These are phyloP conservation scores for Apotomis turbidana DNA, from an alignment of 2,888 invertebrate species.

Conservation along the genomic window DNA sequence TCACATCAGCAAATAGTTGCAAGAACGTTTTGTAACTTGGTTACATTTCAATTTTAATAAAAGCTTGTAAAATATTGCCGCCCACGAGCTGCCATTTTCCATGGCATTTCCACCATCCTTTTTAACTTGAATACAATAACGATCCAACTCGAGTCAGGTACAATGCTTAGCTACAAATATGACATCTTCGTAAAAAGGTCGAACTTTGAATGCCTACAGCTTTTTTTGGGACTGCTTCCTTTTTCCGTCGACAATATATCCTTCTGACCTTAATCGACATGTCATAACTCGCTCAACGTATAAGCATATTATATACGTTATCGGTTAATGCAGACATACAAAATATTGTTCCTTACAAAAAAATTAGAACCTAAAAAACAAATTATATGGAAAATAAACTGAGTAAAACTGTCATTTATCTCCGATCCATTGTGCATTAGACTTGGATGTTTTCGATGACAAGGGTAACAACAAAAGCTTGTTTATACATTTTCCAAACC, in stretches of 20 bases:
- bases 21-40: too few species aligned
- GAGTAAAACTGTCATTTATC: background rate
- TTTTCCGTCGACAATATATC: constrained; percentile 33
- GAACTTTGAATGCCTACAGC: constrained; percentile 8
- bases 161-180: background rate
- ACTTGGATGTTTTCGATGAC: background rate
- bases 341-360: background rate
- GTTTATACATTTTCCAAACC: background rate
- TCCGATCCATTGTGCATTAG: too few species aligned
- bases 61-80: too few species aligned
- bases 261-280: constrained; percentile 41
- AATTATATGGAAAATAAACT: background rate
- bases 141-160: constrained; percentile 6
- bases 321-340: constrained; percentile 12
- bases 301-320: constrained; percentile 6
- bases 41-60: too few species aligned
- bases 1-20: too few species aligned
- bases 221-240: constrained; percentile 23
- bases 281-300: constrained; percentile 24
- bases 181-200: constrained; percentile 21
- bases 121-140: background rate
- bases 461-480: background rate
- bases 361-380: background rate
- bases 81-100: too few species aligned
- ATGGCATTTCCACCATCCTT: too few species aligned